Base-by-base conservation (phyloP, 2,113 vertebrate genomes). In the Typhlomys cinereus region DNA sequence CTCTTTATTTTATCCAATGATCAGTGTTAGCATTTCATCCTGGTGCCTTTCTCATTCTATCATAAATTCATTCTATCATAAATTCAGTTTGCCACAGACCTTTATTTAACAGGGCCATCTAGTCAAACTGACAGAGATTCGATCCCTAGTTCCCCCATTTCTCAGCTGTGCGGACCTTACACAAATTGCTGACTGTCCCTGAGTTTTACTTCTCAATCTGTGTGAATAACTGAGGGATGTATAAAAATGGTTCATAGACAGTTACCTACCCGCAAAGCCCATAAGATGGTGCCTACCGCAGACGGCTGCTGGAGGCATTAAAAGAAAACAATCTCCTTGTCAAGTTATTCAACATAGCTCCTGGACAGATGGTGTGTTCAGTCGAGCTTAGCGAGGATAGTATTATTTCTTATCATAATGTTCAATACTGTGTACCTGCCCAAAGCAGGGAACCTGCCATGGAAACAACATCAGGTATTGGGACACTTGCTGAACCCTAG, bases 281-380 rank as follows among this genome's bases (percentile, higher is more conserved):
- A 10, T 62, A 52, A 57, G 61, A 34, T 46, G 71, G 62, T 46
- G 27, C 80, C 74, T 73, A 62, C 71, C 48, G 69, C 48, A n/a
- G 76, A 85, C 4, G 21, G 71, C 41, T 64, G 50, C 70, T 69
- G 29, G 7, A 25, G 64, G 50, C 66, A 92, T 71, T 88, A 92
- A 69, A 90, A 52, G 34, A 76, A 62, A 89, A 41, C 83, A 50
- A 13, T 23, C 66, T 57, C 75, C 91, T 82, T 95, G 71, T 91
- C 62, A 88, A 82, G 48, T 23, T n/a, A 39, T 44, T 76, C 54
- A 71, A 17, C 87, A 86, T 29, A 67, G 71, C 62, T 61, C 80
- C 89, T 81, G 39, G 67, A 73, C 62, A 62, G 86, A 76, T 36
- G 10, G 66, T 36, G 59, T 57, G 76, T 73, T 76, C 75, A 31